These are phyloP conservation scores for Aphelenchoides avenae DNA, from an alignment of 1,140 invertebrate species.

Conservation along the genomic window DNA sequence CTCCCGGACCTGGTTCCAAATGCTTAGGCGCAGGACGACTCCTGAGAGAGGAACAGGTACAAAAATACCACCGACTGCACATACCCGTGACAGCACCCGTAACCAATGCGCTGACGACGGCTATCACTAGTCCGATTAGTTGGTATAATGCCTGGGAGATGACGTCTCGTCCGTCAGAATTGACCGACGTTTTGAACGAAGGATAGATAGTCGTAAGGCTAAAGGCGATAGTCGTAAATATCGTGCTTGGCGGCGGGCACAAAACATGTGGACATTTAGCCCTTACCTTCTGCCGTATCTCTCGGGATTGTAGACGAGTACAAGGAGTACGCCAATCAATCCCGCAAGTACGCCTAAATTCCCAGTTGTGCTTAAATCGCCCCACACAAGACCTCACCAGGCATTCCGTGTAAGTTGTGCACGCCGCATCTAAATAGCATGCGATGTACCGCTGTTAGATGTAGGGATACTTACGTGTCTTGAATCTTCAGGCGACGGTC, in stretches of 20 bases:
- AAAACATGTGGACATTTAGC: too few species aligned
- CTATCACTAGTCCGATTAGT: not conserved
- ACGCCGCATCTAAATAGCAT: slow-evolving; percentile 89
- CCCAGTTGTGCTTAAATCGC: too few species aligned
- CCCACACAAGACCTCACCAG: too few species aligned
- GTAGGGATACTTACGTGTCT: too few species aligned
- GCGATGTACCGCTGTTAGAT: too few species aligned
- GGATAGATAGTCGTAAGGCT: too few species aligned
- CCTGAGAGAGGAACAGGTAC: too few species aligned
- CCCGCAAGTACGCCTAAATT: slow-evolving; percentile 77
- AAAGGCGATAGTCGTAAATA: too few species aligned
- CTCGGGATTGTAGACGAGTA: slow-evolving; percentile 72
- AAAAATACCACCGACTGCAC: too few species aligned
- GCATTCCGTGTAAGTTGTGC: slow-evolving; percentile 91
- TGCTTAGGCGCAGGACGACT: slow-evolving; percentile 34
- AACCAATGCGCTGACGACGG: not conserved
- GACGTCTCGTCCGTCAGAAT: slow-evolving; percentile 29
- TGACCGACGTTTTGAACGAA: too few species aligned
- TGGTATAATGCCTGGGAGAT: not conserved
- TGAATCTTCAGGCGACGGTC: too few species aligned
- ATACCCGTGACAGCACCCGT: slow-evolving; percentile 14
- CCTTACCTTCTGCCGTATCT: slow-evolving; percentile 62
- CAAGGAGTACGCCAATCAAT: slow-evolving; percentile 66
- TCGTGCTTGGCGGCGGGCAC: too few species aligned
- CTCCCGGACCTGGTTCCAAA: slow-evolving; percentile 49